Evolutionary conservation across 2,113 vertebrate species (phyloP), one percentile per base, ranked within the genome.

Genomic region (Orthonyx spaldingii): DNA sequence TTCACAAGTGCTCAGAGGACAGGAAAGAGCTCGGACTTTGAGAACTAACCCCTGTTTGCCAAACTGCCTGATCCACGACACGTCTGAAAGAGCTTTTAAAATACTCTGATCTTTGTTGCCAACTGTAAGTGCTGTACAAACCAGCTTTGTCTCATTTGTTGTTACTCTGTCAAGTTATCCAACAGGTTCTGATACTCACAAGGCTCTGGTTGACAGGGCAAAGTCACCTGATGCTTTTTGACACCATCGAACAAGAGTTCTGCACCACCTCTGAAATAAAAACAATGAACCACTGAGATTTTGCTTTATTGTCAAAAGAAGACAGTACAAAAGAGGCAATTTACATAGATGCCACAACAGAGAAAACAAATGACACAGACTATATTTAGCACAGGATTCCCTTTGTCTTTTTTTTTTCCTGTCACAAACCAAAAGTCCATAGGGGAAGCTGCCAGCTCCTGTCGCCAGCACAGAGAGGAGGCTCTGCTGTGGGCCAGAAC

Each of bases 241-340:
- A 99, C 95, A 14, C 99, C 99, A 61, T 98, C 97, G 69, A 99
- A 99, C 79, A 99, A 98, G 89, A 99, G 98, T 91, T 99, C 99
- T 12, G 99, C 99, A 81, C 99, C 99, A 55, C 99, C 99, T 93
- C 99, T 99, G 96, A 89, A 98, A 98, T 33, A 47, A 87, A 97
- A 89, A 97, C 65, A 95, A 97, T 71, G 90, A 95, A 80, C 35
- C 30, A 94, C 85, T 95, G 83, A 90, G 90, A 93, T 68, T 68
- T 37, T 57, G 88, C 57, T 96, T 88, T 78, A 89, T 65, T 94
- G 91, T 86, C 85, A 88, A 32, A 39, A 75, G 81, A 87, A 92
- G 32, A 64, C n/a, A 81, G 75, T 5, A 93, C 83, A 94, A 94
- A 94, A 87, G 88, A 86, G 47, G 39, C 42, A 0, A 93, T 89